Base-by-base conservation (phyloP, 2,888 invertebrate genomes). In the Sabatieria punctata region DNA sequence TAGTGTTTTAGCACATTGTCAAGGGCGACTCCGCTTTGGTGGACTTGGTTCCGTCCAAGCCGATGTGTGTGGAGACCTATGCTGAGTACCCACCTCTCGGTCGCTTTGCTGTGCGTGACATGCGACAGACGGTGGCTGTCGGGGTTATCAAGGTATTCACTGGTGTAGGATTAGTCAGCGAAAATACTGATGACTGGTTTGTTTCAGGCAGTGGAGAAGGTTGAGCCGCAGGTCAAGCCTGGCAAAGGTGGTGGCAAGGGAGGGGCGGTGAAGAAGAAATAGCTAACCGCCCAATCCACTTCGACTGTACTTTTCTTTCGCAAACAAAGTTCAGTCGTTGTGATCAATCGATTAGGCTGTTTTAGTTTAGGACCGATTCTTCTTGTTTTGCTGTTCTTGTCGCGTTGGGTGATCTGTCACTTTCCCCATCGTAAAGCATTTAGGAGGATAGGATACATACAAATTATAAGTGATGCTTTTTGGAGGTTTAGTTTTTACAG, bases 231-330 rank as follows among this genome's bases (percentile, higher is more conserved):
- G 63, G 86, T 86, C 67, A 95, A 95, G 76, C 86, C 88, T 71
- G 95, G 93, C 76, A 97, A 95, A 77, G 88, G 95, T 68, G 95
- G 93, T 60, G 86, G 88, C 77, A 93, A 93, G 76, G 91, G 88
- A 67, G 74, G 77, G 72, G 59, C 54, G 49, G 45, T 52, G 46
- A 55, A 63, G 57, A 27, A 36, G 30, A 45, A 45, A 30, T 30
- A 15, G 15, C 8, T 30, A 15, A 30, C 30, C 30, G 30, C 30
- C 30, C 8, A 15, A 8, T 8, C 8, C 30, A 15, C 30, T 15
- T 8, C 30, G 15, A 30, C 30, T 15, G 30, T 15, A 8, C 30
- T 8, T 30, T 15, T 8, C n/a, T n/a, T n/a, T n/a, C n/a, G n/a
- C n/a, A n/a, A n/a, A n/a, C n/a, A n/a, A n/a, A n/a, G n/a, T n/a